Evolutionary conservation across 2,888 invertebrate genomes (phyloP), one percentile per base, ranked within the genome.

Genomic region (Volucella bombylans): DNA sequence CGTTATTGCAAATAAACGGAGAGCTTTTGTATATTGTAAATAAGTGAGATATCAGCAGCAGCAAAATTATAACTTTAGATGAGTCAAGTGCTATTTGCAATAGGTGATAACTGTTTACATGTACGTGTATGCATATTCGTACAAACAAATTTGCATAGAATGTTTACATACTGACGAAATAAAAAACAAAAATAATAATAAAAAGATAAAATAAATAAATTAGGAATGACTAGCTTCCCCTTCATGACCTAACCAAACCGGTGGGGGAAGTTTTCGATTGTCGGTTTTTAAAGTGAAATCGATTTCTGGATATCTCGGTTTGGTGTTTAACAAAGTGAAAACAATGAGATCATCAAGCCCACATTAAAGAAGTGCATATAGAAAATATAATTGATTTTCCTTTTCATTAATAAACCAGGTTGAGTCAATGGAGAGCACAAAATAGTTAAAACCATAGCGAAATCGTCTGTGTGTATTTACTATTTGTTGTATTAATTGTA

Each of bases 171-270:
- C 6, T 6, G 43, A 9, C 38, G 54, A 31, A 8, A 15, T 38
- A 62, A 43, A 41, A 31, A 11, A 49, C 45, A 41, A 14, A 41
- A 43, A 49, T 49, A 45, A 43, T 6, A 6, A 31, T 6, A 31
- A 31, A 4, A 6, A 31, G 31, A 31, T 43, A 50, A 55, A 50
- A 50, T 12, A 18, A 41, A 61, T 23, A 14, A 18, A 9, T 15
- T 47, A 31, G 31, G 54, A 76, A 57, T 65, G 74, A 65, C 65
- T 57, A 69, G 52, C 61, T 47, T 14, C n/a, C 41, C 14, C 15
- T 43, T 18, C 23, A 68, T 69, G 77, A 77, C 61, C 68, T 68
- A 77, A 77, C 54, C 68, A 43, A 77, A 54, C 23, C 68, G 54
- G 52, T 38, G 45, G 67, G 52, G 50, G 67, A 45, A 65, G 59